Base-by-base conservation (phyloP, 2,888 invertebrate genomes). In the Drosophila acutilabella region DNA sequence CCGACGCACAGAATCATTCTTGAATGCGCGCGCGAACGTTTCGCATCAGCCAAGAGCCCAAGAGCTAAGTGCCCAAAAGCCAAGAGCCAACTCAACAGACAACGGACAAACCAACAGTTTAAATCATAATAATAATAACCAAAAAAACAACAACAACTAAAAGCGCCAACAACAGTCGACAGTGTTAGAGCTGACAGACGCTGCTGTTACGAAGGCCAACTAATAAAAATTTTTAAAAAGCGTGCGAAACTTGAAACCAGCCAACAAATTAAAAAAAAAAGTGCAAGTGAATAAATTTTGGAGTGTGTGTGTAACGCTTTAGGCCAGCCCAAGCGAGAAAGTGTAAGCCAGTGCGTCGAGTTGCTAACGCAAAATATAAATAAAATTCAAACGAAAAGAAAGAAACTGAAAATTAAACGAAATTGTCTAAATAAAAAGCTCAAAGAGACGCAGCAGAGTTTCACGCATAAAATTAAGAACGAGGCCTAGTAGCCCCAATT, bases 21-120 rank as follows among this genome's bases (percentile, higher is more conserved):
- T 91, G 88, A 91, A 92, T 83, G 81, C 91, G 92, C 91, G 91
- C 91, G 92, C 90, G 91, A 91, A 89, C 89, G 75, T 88, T 83
- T 86, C 83, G 89, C 90, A 91, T 67, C 82, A 82, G 61, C 68
- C 61, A 67, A 77, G 60, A 67, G 58, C 47, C 20, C 40, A 61
- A 60, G 54, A 67, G 61, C 68, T 58, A 67, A 77, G 60, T 67
- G 58, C 47, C 20, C 40, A 61, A 60, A 1, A 18, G 2, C 20
- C 20, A 30, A 48, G 7, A 66, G 48, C 50, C 54, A 68, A 71
- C 42, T 36, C 11, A 36, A 36, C 36, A 36, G 13, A 36, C 68
- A 57, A 72, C 30, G 8, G 30, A 30, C 30, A 30, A 30, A 44
- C 23, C 23, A 53, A 38, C 36, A 60, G 26, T 26, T 50, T 5